Conservation (phyloP, 2,797 vertebrate species). For the Myiotriccus ornatus region DNA sequence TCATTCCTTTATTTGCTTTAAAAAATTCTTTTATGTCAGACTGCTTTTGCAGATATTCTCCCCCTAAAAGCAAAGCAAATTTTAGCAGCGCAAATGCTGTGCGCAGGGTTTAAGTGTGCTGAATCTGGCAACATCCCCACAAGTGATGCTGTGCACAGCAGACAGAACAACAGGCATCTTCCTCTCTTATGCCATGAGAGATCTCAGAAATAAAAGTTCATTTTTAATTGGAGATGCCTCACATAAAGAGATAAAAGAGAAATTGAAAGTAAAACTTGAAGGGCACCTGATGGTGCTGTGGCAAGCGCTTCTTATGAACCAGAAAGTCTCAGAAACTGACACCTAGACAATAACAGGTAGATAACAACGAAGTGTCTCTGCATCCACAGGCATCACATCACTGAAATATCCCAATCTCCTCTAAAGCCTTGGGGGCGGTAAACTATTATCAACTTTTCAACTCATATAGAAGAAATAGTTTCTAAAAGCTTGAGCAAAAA, state of each 20-base stretch:
- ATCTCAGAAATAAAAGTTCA: not conserved
- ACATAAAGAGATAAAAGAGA: not conserved
- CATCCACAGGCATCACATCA: not conserved
- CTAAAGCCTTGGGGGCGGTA: not conserved
- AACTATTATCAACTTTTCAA: not conserved
- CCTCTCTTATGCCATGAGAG: not conserved
- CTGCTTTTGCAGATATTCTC: not conserved
- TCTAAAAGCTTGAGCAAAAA: not conserved
- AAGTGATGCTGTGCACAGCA: not conserved
- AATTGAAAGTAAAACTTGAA: not conserved
- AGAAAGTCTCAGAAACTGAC: not conserved
- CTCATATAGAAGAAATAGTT: not conserved
- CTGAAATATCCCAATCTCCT: not conserved
- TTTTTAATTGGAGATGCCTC: not conserved
- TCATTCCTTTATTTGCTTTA: not conserved
- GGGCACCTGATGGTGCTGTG: not conserved
- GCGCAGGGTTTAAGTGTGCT: not conserved
- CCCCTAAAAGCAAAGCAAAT: not conserved
- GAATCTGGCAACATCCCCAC: not conserved
- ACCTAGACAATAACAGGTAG: not conserved
- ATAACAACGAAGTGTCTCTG: not conserved
- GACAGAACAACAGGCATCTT: not conserved
- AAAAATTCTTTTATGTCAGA: not conserved
- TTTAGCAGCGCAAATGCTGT: not conserved
- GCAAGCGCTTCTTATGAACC: not conserved